Conservation (phyloP, 2,888 invertebrate species). For the Hydrotaea diabolus region DNA sequence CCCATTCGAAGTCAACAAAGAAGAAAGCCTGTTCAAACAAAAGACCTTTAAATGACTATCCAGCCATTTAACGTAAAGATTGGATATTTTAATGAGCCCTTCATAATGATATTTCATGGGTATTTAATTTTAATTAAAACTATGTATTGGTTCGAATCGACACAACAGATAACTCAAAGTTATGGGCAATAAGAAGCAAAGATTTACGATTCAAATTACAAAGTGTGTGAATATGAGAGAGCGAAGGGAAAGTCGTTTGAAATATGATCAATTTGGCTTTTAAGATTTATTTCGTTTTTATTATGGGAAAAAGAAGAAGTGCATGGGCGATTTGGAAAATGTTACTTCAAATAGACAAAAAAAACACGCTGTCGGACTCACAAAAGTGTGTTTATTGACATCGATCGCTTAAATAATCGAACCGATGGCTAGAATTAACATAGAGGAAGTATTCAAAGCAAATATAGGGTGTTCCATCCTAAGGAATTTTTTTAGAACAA, state of each 20-base stretch:
- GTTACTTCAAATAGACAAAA: no score
- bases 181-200: not conserved
- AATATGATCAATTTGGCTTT: not conserved
- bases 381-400: no score
- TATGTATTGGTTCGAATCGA: constrained; percentile 18
- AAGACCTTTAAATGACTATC: not conserved
- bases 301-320: no score
- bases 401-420: no score
- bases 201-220: constrained; percentile 6
- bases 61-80: not conserved
- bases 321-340: no score
- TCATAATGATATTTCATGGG: constrained; percentile 42
- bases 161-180: not conserved
- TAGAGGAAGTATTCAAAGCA: no score
- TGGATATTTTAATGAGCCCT: constrained; percentile 35
- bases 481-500: no score
- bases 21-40: not conserved
- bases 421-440: no score
- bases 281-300: not conserved
- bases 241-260: not conserved
- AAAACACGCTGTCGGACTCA: no score
- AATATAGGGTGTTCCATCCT: no score
- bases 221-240: not conserved
- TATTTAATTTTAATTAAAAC: constrained; percentile 53
- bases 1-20: not conserved